phyloP scores from a whole-genome alignment of 2,888 invertebrate genomes.

The Crematogaster levior region DNA sequence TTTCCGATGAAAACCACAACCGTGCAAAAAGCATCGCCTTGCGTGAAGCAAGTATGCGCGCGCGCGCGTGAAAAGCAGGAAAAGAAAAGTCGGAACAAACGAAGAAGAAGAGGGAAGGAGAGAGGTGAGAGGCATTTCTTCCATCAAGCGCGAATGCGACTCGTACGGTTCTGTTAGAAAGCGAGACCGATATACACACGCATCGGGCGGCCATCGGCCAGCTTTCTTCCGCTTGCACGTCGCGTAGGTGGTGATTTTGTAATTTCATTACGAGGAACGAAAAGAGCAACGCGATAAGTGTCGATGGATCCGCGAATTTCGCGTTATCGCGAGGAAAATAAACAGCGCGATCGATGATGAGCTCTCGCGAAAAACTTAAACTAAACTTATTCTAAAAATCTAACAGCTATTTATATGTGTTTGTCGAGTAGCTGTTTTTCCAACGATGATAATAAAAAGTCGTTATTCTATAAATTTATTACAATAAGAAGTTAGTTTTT shows the following conservation, averaged over 20 bases:
- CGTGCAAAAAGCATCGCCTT: slow-evolving; percentile 2
- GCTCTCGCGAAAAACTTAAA: neutral
- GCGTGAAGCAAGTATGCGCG: slow-evolving; percentile 26
- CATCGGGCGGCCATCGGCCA: slow-evolving; percentile 28
- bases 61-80: slow-evolving; percentile 35
- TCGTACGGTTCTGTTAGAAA: slow-evolving; percentile 47
- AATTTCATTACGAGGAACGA: neutral
- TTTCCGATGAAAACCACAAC: neutral
- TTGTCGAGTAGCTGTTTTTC: neutral
- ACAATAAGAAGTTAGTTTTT: neutral
- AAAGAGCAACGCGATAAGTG: neutral
- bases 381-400: slow-evolving; percentile 4
- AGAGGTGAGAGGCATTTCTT: slow-evolving; percentile 3
- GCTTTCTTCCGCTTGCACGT: slow-evolving; percentile 48
- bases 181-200: slow-evolving; percentile 35
- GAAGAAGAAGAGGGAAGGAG: too few species aligned
- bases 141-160: slow-evolving; percentile 29
- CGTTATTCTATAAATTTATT: neutral
- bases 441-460: neutral
- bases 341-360: neutral
- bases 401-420: neutral
- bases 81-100: slow-evolving; percentile 41
- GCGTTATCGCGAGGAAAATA: neutral
- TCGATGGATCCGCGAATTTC: neutral
- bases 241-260: slow-evolving; percentile 36